These are phyloP conservation scores for Meghimatium bilineatum DNA, from an alignment of 2,888 invertebrate genomes.

Conservation along the genomic window DNA sequence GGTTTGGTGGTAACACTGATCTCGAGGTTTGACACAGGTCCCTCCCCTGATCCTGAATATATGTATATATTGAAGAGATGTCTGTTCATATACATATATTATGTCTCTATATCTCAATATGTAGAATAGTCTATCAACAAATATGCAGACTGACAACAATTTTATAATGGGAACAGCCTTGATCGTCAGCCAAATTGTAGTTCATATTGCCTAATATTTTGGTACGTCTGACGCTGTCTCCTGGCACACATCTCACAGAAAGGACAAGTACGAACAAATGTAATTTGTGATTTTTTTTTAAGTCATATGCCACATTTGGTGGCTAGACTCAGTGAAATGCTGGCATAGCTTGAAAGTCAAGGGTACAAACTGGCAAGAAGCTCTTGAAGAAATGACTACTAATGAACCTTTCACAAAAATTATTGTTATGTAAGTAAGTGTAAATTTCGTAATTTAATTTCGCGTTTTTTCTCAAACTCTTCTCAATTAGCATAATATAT, in stretches of 20 bases:
- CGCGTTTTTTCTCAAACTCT: too few relatives aligned
- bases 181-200: neutral
- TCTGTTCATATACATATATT: too few relatives aligned
- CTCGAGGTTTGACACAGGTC: too few relatives aligned
- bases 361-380: neutral
- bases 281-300: neutral
- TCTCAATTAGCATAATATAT: too few relatives aligned
- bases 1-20: too few relatives aligned
- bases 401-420: too few relatives aligned
- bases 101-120: too few relatives aligned
- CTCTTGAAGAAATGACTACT: neutral
- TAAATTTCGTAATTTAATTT: too few relatives aligned
- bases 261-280: neutral
- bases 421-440: too few relatives aligned
- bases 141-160: neutral
- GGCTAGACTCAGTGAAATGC: conserved; percentile 9
- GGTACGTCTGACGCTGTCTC: neutral
- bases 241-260: neutral
- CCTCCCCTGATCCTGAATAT: too few relatives aligned
- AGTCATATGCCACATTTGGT: neutral
- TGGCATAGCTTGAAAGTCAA: neutral
- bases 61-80: too few relatives aligned
- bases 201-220: conserved; percentile 4
- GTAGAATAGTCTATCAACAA: too few relatives aligned
- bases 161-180: neutral